phyloP scores from a whole-genome alignment of 1,140 invertebrate genomes.

The Pachyrhynchus sulphureomaculatus region DNA sequence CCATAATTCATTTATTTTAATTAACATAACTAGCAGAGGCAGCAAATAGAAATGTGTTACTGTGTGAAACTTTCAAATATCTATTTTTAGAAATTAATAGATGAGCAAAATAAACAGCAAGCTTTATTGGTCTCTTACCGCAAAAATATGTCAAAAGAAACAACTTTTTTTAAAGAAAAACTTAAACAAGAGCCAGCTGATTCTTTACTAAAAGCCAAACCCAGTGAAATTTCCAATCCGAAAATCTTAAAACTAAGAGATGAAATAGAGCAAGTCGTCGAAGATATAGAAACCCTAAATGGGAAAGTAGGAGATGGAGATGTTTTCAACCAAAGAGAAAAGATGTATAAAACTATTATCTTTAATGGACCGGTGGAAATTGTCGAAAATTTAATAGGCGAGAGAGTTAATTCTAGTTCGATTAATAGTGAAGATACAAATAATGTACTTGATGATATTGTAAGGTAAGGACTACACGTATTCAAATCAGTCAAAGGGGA shows the following conservation, averaged over 20 bases:
- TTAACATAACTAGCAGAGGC: too few relatives aligned
- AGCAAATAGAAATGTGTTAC: too few relatives aligned
- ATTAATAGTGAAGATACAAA: constrained; percentile 36
- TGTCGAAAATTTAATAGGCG: constrained; percentile 31
- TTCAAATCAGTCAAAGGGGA: neutral
- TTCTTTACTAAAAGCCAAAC: neutral
- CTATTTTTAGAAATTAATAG: too few relatives aligned
- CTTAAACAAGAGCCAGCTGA: neutral
- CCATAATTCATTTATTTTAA: too few relatives aligned
- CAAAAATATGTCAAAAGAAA: too few relatives aligned
- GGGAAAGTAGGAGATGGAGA: constrained; percentile 38
- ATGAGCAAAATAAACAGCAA: constrained; percentile 19
- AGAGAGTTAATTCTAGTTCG: constrained; percentile 32
- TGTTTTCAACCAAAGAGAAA: neutral
- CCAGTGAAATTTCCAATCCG: neutral
- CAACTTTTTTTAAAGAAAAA: neutral
- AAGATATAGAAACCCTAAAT: constrained; percentile 37
- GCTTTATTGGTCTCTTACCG: too few relatives aligned
- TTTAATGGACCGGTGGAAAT: constrained; percentile 43
- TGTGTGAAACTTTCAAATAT: too few relatives aligned
- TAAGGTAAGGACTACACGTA: constrained; percentile 29
- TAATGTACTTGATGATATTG: constrained; percentile 35
- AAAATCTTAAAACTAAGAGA: neutral
- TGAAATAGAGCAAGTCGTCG: constrained; percentile 1
- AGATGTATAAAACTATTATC: constrained; percentile 36